phyloP scores from a whole-genome alignment of 2,797 vertebrate species.

The Micrastur ruficollis region DNA sequence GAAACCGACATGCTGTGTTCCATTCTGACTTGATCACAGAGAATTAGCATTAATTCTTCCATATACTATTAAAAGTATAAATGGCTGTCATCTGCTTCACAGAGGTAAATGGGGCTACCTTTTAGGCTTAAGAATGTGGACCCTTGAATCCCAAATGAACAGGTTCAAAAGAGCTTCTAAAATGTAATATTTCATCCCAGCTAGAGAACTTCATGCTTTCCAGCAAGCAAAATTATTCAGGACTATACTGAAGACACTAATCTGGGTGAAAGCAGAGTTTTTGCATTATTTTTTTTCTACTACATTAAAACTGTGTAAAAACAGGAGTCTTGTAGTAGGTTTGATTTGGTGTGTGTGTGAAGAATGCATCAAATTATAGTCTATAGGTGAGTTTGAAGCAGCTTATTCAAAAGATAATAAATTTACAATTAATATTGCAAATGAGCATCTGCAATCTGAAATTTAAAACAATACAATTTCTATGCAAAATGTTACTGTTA shows the following conservation, averaged over 20 bases:
- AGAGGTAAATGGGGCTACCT: not conserved
- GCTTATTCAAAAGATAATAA: not conserved
- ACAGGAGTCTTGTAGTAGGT: not conserved
- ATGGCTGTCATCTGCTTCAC: not conserved
- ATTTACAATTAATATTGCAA: not conserved
- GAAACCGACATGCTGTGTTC: not conserved
- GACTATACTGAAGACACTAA: not conserved
- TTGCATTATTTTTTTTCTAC: not conserved
- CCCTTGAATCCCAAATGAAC: not conserved
- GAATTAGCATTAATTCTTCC: not conserved
- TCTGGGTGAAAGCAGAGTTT: not conserved
- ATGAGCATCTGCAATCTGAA: not conserved
- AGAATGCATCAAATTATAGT: not conserved
- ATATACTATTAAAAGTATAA: not conserved
- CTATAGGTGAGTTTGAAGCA: not conserved
- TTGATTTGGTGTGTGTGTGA: not conserved
- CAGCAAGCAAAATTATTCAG: not conserved
- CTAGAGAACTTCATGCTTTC: not conserved
- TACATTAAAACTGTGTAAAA: not conserved
- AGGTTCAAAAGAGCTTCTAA: not conserved
- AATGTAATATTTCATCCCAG: not conserved
- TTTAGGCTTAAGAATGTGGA: not conserved
- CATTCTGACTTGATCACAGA: not conserved
- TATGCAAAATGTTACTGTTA: not conserved
- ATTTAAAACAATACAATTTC: not conserved